Evolutionary conservation across 2,888 invertebrate species (phyloP).

Genomic region (Xylocampa areola): DNA sequence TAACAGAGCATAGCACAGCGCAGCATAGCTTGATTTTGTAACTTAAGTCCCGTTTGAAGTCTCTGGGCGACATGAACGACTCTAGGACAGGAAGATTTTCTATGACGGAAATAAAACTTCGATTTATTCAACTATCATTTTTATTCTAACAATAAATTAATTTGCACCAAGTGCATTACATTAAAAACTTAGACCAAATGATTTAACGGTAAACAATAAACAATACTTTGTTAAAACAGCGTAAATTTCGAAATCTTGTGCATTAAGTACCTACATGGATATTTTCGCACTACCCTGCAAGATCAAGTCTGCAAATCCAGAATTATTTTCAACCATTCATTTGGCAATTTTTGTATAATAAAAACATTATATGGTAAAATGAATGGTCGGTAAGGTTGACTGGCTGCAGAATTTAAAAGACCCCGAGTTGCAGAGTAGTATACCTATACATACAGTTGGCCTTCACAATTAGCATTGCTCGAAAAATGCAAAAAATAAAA

Average conservation of each 20-base stretch:
- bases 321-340: conserved; percentile 21
- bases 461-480: conserved; percentile 9
- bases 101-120: conserved; percentile 30
- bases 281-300: conserved; percentile 14
- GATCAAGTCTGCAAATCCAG: conserved; percentile 10
- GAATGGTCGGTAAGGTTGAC: conserved; percentile 7
- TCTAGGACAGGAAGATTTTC: no score
- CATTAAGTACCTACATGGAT: conserved; percentile 35
- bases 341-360: conserved; percentile 12
- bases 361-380: conserved; percentile 23
- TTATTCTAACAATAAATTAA: conserved; percentile 65
- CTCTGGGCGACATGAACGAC: no score
- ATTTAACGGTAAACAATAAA: conserved; percentile 30
- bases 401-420: conserved; percentile 7
- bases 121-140: conserved; percentile 56
- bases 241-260: conserved; percentile 37
- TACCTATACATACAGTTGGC: not conserved
- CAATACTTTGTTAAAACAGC: conserved; percentile 28
- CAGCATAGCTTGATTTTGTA: no score
- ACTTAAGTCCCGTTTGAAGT: no score
- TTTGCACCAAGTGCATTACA: conserved; percentile 38
- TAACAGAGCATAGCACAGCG: no score
- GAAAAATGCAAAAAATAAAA: conserved; percentile 1
- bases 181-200: conserved; percentile 36
- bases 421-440: conserved; percentile 5